Conservation (phyloP, 2,888 invertebrate species). For the Biston stratarius region DNA sequence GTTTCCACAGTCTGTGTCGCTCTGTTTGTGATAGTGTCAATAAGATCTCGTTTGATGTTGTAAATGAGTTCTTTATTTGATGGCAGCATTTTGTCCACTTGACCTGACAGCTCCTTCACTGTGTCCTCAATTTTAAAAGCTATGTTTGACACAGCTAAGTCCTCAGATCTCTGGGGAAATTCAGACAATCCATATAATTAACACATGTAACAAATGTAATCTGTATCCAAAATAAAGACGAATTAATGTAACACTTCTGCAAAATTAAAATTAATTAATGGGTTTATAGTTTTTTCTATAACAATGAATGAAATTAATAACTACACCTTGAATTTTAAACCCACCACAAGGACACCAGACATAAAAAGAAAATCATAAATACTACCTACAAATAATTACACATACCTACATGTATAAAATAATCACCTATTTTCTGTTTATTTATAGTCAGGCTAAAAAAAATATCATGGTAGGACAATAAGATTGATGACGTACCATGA, state of each 20-base stretch:
- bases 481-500: conserved; percentile 78
- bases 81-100: conserved; percentile 88
- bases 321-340: too few species aligned
- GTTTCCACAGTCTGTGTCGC: conserved; percentile 80
- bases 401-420: too few species aligned
- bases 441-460: background rate
- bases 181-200: background rate
- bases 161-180: conserved; percentile 79
- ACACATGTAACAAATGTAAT: too few species aligned
- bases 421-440: too few species aligned
- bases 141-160: conserved; percentile 87
- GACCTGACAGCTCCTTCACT: conserved; percentile 85
- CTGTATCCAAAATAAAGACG: too few species aligned
- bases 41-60: conserved; percentile 88
- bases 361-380: too few species aligned
- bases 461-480: background rate
- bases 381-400: too few species aligned
- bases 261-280: too few species aligned
- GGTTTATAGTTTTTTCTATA: too few species aligned
- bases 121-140: conserved; percentile 86
- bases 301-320: too few species aligned
- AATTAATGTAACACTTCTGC: background rate
- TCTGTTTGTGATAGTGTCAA: conserved; percentile 86
- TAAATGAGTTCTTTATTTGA: conserved; percentile 87
- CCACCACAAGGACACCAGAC: too few species aligned